Evolutionary conservation across 2,113 vertebrate species (phyloP), one percentile per base, ranked within the genome.

Genomic region (Petrocephalus zakoni): DNA sequence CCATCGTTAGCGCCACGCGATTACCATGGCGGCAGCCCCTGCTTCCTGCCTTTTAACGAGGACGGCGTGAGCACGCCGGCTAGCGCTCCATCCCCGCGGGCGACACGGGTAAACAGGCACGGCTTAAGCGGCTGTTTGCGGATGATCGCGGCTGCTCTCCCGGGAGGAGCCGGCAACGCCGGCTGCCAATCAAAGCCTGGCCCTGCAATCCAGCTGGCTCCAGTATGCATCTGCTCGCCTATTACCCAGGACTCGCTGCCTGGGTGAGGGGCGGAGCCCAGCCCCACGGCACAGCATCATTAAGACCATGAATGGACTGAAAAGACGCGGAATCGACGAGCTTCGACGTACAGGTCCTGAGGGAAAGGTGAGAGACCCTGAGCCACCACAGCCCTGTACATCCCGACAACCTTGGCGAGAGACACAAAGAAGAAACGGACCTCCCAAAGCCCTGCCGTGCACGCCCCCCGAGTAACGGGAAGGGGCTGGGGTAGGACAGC

Each of bases 91-190:
- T 86, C 84, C 84, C 55, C 21, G 55, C 19, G 56, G 51, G 55
- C 21, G 56, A 78, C 34, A 82, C 17, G 37, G 47, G 58, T 42
- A 85, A 85, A 68, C 34, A 86, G 82, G 83, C 78, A 68, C 25
- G 42, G 55, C n/a, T 86, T 19, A 85, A 89, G 75, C 75, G 51
- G 87, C 87, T 82, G 72, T 89, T 85, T 85, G 56, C 22, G 83
- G 55, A 89, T 47, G 81, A 88, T 68, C 47, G 25, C 47, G 0
- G 25, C 4, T 17, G 25, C 81, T 61, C 58, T 25, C 82, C 22
- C 9, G 81, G 58, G 82, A 84, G 53, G 53, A 84, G 53, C 42
- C 11, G 29, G 51, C n/a, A 85, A 52, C n/a, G 47, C 25, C 47
- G 22, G 42, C 55, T 42, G 83, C 55, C 81, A 89, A 52, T 86